Evolutionary conservation across 2,797 vertebrate species (phyloP).

Genomic region (Gymnodraco acuticeps): DNA sequence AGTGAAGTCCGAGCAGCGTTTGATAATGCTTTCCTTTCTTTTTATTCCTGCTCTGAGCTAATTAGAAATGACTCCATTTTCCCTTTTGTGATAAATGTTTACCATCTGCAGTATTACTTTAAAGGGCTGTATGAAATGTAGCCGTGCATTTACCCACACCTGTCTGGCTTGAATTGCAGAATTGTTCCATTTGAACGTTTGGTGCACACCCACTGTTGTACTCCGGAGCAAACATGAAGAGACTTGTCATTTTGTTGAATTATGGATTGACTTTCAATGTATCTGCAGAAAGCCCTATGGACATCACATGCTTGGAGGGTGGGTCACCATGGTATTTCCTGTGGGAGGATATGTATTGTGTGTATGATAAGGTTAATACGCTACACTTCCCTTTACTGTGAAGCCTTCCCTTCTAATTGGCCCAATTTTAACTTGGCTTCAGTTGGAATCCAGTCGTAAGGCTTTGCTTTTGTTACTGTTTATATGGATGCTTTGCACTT

Average conservation of each 20-base stretch:
- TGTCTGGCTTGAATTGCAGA: neutral
- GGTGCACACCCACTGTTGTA: neutral
- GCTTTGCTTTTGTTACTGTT: neutral
- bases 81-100: slow-evolving; percentile 5
- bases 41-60: slow-evolving; percentile 11
- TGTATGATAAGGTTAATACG: slow-evolving; percentile 59
- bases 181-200: slow-evolving; percentile 16
- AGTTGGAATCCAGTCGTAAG: slow-evolving; percentile 6
- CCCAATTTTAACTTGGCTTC: slow-evolving; percentile 7
- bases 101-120: slow-evolving; percentile 8
- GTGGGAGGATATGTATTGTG: slow-evolving; percentile 73
- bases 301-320: slow-evolving; percentile 56
- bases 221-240: neutral
- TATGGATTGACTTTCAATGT: slow-evolving; percentile 30
- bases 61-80: slow-evolving; percentile 17
- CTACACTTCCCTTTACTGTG: slow-evolving; percentile 40
- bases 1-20: slow-evolving; percentile 15
- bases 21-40: slow-evolving; percentile 32
- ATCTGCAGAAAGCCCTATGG: slow-evolving; percentile 45
- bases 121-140: neutral
- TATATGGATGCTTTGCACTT: neutral
- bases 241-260: slow-evolving; percentile 24
- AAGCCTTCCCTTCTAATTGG: slow-evolving; percentile 53
- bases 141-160: neutral
- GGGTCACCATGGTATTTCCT: slow-evolving; percentile 74